Evolutionary conservation across 2,113 vertebrate species (phyloP), one percentile per base, ranked within the genome.

Genomic region (Callocephalon fimbriatum): DNA sequence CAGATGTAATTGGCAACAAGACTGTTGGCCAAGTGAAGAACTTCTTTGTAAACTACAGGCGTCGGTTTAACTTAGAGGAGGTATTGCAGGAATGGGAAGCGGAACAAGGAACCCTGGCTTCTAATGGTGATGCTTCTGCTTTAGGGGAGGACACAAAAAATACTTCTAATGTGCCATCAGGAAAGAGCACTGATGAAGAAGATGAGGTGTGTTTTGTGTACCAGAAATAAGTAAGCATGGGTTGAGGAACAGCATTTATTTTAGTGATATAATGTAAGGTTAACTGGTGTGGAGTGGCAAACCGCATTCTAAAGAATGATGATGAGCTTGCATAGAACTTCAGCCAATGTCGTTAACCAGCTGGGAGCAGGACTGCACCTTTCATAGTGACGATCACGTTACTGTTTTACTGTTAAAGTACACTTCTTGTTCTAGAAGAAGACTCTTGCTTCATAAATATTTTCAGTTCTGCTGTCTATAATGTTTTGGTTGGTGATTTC

Each of bases 21-120:
- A 99, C 99, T 94, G 98, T 99, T 97, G 99, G 99, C 79, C 99
- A 99, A 98, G 99, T 99, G 97, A 99, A 99, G 98, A 99, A 99
- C 98, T 99, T 99, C 98, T 99, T 99, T 95, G 99, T 99, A 97
- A 99, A 99, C 98, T 99, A 99, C 98, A 99, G 99, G 94, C 99
- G 99, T 90, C 99, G 99, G 67, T 99, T 99, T 98, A 99, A 99
- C 98, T 98, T 99, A 98, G 99, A 99, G 98, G 99, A 99, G 98
- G 99, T 99, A 98, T 99, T 99, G 97, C 99, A 99, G 98, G 99
- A 99, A 98, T 99, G 99, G 99, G 99, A 99, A 99, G 99, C 99
- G 40, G 99, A 99, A 98, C 99, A 99, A 98, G 99, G 99, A 97
- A 99, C 99, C 75, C 98, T 97, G 95, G 98, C 99, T 88, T 98